phyloP scores from a whole-genome alignment of 64 coral and sea anemone species.

The Montipora foliosa region DNA sequence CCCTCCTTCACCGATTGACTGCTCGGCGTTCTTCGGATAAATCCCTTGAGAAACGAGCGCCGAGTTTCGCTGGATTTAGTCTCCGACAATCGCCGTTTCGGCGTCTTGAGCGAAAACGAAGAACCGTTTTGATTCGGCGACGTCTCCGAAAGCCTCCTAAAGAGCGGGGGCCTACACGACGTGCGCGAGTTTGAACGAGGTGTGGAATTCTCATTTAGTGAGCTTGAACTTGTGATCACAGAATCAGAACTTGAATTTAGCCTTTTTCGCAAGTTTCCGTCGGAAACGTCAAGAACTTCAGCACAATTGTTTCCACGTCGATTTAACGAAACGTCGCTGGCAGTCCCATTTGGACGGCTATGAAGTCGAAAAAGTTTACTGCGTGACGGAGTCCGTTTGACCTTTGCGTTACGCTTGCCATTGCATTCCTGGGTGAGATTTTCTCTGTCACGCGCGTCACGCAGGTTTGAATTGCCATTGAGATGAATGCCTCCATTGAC shows the following conservation, averaged over 20 bases:
- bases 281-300: slow-evolving; percentile 70
- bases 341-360: slow-evolving; percentile 66
- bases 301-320: slow-evolving; percentile 65
- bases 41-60: slow-evolving; percentile 81
- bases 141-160: slow-evolving; percentile 82
- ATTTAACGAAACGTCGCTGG: slow-evolving; percentile 54
- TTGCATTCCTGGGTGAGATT: slow-evolving; percentile 5
- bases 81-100: slow-evolving; percentile 85
- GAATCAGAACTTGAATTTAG: slow-evolving; percentile 86
- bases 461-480: neutral
- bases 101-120: slow-evolving; percentile 12
- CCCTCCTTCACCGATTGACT: slow-evolving; percentile 93
- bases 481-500: neutral
- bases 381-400: slow-evolving; percentile 68
- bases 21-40: slow-evolving; percentile 82
- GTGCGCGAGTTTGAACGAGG: neutral
- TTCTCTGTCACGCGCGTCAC: slow-evolving; percentile 42
- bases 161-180: slow-evolving; percentile 50
- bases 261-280: slow-evolving; percentile 8
- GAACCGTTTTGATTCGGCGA: slow-evolving; percentile 47
- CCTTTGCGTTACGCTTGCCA: slow-evolving; percentile 1
- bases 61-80: slow-evolving; percentile 56
- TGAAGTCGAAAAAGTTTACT: slow-evolving; percentile 66
- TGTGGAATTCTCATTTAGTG: slow-evolving; percentile 28
- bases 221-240: slow-evolving; percentile 59